These are phyloP conservation scores for Epirrhoe tristata DNA, from an alignment of 2,888 invertebrate genomes.

Conservation along the genomic window DNA sequence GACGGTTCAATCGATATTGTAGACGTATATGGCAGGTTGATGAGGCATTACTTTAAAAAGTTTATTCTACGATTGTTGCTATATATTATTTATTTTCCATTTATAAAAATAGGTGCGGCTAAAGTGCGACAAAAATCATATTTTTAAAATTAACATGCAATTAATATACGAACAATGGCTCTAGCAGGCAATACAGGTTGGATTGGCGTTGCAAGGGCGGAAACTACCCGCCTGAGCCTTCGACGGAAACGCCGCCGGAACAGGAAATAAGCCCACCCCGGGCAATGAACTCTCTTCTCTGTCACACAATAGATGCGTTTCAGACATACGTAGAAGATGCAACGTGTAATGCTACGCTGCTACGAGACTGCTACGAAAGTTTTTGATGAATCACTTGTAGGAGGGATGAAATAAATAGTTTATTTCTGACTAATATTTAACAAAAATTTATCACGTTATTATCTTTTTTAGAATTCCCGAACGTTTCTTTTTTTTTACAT, in stretches of 20 bases:
- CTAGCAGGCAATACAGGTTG: slow-evolving; percentile 1
- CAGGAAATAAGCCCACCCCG: slow-evolving; percentile 17
- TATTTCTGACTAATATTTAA: too few relatives aligned
- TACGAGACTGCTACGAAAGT: slow-evolving; percentile 7
- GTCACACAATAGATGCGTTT: slow-evolving; percentile 10
- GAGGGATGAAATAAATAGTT: too few relatives aligned
- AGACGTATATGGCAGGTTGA: not conserved
- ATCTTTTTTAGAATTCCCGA: too few relatives aligned
- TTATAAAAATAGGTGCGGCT: too few relatives aligned
- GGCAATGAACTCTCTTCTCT: slow-evolving; percentile 15
- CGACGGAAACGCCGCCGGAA: slow-evolving; percentile 11
- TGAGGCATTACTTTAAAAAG: not conserved
- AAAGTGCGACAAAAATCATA: too few relatives aligned
- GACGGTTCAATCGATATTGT: slow-evolving; percentile 7
- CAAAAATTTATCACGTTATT: too few relatives aligned
- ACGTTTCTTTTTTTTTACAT: too few relatives aligned
- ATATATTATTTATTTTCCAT: not conserved
- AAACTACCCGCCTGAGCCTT: slow-evolving; percentile 23
- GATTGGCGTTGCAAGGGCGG: slow-evolving; percentile 7
- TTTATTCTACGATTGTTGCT: not conserved
- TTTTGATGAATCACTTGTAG: not conserved
- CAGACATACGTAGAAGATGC: not conserved
- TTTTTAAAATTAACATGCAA: not conserved
- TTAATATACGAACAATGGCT: not conserved
- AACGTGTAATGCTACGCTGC: not conserved